Conservation (phyloP, 2,888 invertebrate species). For the Lycia hirtaria region DNA sequence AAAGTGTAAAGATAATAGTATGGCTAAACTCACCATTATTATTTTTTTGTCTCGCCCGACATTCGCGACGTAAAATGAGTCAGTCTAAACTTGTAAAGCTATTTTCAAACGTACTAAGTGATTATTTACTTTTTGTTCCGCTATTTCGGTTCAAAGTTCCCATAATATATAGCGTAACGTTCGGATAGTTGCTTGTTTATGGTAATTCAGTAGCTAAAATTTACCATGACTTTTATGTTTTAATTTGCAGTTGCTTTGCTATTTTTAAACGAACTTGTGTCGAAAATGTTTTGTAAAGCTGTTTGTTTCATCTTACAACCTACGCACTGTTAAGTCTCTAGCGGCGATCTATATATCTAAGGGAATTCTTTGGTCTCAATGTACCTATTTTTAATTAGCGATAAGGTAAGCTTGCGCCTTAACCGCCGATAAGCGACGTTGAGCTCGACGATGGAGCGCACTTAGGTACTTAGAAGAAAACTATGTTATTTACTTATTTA, state of each 20-base stretch:
- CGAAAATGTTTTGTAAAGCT: no score
- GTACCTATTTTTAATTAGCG: no score
- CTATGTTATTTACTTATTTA: no score
- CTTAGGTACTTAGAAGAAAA: no score
- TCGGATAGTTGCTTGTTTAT: not conserved
- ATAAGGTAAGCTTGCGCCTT: no score
- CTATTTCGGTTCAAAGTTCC: not conserved
- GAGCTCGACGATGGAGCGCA: no score
- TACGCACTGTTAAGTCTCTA: no score
- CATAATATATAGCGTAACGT: not conserved
- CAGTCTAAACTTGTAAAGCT: not conserved
- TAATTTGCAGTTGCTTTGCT: not conserved
- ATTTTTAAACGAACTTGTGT: not conserved
- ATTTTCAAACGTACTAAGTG: not conserved
- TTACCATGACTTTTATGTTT: not conserved
- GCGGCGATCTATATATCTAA: no score
- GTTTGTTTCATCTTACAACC: no score
- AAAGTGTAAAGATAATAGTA: not conserved
- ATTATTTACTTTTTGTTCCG: not conserved
- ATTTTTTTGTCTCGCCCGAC: not conserved
- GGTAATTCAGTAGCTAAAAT: conserved; percentile 1
- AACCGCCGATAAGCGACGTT: no score
- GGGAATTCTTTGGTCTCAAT: no score
- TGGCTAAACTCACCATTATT: conserved; percentile 4
- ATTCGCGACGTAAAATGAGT: conserved; percentile 1